Evolutionary conservation across 2,797 vertebrate species (phyloP).

Genomic region (Alcedo atthis): DNA sequence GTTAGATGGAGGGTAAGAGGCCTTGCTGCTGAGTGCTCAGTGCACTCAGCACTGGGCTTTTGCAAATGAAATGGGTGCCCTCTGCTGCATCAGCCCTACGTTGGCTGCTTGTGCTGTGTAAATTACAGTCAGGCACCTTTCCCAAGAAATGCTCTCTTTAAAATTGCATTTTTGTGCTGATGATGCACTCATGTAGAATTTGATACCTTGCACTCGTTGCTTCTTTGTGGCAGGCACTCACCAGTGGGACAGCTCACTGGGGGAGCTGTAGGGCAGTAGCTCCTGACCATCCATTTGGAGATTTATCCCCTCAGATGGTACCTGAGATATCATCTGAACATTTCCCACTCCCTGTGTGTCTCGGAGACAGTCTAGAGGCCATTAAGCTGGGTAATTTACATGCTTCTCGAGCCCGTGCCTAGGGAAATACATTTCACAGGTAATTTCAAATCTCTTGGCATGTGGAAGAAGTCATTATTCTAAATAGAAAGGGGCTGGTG

Average conservation of each 20-base stretch:
- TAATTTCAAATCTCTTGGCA: constrained; percentile 79
- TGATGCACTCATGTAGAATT: not conserved
- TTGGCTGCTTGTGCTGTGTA: not conserved
- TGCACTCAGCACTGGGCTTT: not conserved
- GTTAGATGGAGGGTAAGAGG: not conserved
- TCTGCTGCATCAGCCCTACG: not conserved
- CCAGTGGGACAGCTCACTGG: not conserved
- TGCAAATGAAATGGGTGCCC: constrained; percentile 13
- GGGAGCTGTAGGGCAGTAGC: not conserved
- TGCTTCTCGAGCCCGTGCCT: constrained; percentile 71
- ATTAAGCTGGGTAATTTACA: constrained; percentile 79
- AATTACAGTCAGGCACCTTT: constrained; percentile 34
- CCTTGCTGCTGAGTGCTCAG: not conserved
- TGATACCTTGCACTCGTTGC: not conserved
- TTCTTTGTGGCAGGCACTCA: not conserved
- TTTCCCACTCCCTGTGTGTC: constrained; percentile 1
- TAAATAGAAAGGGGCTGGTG: constrained; percentile 72
- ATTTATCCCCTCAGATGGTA: not conserved
- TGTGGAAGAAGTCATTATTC: constrained; percentile 79
- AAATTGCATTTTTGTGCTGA: constrained; percentile 47
- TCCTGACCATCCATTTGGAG: not conserved
- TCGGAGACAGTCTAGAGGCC: constrained; percentile 68
- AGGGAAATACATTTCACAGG: constrained; percentile 83
- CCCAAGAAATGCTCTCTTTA: constrained; percentile 21
- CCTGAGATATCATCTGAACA: constrained; percentile 22